A percentile compares a stretch with the other conserved stretches of the same genome.
Conservation (phyloP, 2,888 invertebrate genomes). For the Melanotus villosus region DNA sequence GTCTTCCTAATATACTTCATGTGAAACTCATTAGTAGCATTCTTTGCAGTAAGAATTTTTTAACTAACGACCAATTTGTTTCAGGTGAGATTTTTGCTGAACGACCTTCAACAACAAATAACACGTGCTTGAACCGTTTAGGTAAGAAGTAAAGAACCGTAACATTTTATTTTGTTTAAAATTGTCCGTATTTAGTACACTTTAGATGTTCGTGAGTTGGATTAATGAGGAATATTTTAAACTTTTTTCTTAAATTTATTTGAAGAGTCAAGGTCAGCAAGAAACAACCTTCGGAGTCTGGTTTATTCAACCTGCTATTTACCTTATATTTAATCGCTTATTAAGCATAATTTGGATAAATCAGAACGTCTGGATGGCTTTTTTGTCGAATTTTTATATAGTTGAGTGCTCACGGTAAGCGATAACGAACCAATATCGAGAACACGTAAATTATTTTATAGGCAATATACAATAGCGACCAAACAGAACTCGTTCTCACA, state of each 20-base stretch:
- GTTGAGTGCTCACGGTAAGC: not conserved
- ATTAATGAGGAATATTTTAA: not conserved
- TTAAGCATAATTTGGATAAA: constrained; percentile 59
- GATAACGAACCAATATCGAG: constrained; percentile 1
- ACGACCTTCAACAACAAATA: not conserved
- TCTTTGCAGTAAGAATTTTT: constrained; percentile 5
- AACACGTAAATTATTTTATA: constrained; percentile 15
- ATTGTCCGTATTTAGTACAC: not conserved
- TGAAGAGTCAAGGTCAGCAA: constrained; percentile 51
- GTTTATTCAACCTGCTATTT: constrained; percentile 56
- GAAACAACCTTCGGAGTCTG: constrained; percentile 39
- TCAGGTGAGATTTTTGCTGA: constrained; percentile 30
- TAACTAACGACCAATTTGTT: constrained; percentile 29
- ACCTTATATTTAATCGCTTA: constrained; percentile 58
- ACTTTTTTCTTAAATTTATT: constrained; percentile 22
- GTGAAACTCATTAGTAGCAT: constrained; percentile 27
- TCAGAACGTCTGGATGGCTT: constrained; percentile 48
- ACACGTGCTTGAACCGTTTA: not conserved
- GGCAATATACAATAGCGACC: not conserved
- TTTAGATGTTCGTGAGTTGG: not conserved
- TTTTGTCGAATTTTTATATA: constrained; percentile 13
- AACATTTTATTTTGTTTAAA: not conserved
- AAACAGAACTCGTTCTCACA: not conserved
- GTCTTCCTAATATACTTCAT: constrained; percentile 2
- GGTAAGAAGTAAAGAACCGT: constrained; percentile 8